These are phyloP conservation scores for Coregonus suidteri DNA, from an alignment of 2,797 vertebrate genomes.

Conservation along the genomic window DNA sequence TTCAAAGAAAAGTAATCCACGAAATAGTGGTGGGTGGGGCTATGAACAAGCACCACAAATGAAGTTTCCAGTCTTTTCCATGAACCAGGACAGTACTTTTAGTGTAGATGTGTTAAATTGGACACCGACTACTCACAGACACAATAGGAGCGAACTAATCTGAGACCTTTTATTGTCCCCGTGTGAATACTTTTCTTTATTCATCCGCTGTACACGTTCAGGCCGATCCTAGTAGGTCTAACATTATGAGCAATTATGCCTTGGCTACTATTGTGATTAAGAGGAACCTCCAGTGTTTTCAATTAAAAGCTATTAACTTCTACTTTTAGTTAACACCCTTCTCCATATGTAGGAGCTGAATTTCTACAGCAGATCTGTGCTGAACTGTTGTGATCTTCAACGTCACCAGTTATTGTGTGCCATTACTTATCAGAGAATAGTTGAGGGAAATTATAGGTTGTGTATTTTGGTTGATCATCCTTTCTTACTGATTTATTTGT, in stretches of 20 bases:
- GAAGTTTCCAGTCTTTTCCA: background rate
- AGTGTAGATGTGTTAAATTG: too few relatives aligned
- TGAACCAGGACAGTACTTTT: too few relatives aligned
- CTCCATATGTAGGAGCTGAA: background rate
- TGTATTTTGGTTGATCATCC: conserved; percentile 27
- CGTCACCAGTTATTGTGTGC: background rate
- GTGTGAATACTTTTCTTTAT: background rate
- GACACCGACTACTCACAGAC: too few relatives aligned
- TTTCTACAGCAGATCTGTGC: background rate
- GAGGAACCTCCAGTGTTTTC: background rate
- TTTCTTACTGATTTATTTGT: conserved; percentile 11
- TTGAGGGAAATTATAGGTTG: background rate
- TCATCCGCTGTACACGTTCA: background rate
- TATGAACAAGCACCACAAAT: background rate
- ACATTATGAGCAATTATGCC: background rate
- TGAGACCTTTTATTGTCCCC: background rate
- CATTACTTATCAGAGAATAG: background rate
- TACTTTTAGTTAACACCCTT: background rate
- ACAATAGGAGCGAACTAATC: background rate
- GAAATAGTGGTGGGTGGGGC: background rate
- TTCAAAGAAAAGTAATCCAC: background rate
- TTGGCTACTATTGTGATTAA: background rate
- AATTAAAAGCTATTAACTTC: background rate
- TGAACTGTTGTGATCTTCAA: background rate
- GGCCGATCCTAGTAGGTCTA: background rate